These are phyloP conservation scores for Pardalotus punctatus DNA, from an alignment of 2,113 vertebrate species.

Conservation along the genomic window DNA sequence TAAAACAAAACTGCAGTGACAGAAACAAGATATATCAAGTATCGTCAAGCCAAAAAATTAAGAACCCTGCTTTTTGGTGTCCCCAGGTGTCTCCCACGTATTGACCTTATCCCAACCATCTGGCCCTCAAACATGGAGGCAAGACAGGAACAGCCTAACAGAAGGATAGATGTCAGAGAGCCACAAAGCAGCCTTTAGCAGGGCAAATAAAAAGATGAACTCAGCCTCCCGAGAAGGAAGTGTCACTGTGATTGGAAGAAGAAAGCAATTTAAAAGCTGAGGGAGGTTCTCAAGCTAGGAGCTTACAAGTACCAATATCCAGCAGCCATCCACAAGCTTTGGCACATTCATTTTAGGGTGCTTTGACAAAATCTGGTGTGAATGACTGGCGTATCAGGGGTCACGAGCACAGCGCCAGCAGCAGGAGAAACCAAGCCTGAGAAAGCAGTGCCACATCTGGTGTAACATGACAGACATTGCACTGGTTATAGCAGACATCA, in stretches of 20 bases:
- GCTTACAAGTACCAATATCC: not conserved
- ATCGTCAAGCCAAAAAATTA: not conserved
- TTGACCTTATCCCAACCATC: not conserved
- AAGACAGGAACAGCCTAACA: not conserved
- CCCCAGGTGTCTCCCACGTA: not conserved
- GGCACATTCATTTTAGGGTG: not conserved
- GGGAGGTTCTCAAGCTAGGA: not conserved
- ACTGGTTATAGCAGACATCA: not conserved
- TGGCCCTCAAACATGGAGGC: not conserved
- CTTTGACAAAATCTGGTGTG: not conserved
- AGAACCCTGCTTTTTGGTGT: not conserved
- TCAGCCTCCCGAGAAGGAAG: not conserved
- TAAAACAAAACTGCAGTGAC: not conserved
- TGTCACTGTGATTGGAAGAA: not conserved
- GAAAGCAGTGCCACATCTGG: rapidly evolving
- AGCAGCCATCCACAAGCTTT: not conserved
- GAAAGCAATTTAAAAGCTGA: not conserved
- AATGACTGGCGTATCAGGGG: not conserved
- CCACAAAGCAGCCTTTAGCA: not conserved
- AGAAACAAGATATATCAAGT: not conserved
- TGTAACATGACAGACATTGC: rapidly evolving
- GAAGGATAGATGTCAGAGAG: not conserved
- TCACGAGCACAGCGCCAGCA: not conserved
- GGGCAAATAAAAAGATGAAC: not conserved
- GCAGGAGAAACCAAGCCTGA: not conserved